Evolutionary conservation across 2,888 invertebrate species (phyloP).

Genomic region (Harmothoe impar): DNA sequence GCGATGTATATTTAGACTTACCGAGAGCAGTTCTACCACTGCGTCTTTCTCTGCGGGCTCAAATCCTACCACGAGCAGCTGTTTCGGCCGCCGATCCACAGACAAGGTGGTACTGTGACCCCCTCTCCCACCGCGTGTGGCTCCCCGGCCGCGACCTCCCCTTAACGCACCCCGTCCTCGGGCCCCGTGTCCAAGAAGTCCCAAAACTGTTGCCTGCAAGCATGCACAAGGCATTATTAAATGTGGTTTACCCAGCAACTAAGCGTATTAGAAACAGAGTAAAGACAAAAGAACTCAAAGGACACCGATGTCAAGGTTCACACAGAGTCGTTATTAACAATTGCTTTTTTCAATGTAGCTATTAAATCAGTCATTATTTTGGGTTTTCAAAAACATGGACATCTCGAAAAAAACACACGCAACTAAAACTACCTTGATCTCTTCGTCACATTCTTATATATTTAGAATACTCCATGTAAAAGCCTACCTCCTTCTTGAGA

Average conservation of each 20-base stretch:
- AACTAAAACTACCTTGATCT: too few species aligned
- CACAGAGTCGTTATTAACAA: too few species aligned
- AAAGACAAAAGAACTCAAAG: background rate
- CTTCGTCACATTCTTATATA: too few species aligned
- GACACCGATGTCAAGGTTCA: background rate
- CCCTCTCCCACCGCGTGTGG: constrained; percentile 74
- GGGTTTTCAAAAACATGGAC: too few species aligned
- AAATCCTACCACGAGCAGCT: constrained; percentile 93
- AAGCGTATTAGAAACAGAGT: too few species aligned
- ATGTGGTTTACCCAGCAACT: too few species aligned
- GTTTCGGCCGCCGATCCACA: constrained; percentile 92
- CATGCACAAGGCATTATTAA: background rate
- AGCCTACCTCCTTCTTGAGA: constrained; percentile 86
- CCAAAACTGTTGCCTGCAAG: constrained; percentile 82
- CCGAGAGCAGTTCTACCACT: constrained; percentile 92
- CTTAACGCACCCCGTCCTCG: constrained; percentile 73
- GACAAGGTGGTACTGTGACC: constrained; percentile 50
- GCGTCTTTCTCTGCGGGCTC: constrained; percentile 92
- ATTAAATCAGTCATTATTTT: too few species aligned
- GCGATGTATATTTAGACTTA: constrained; percentile 84
- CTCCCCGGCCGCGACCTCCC: constrained; percentile 73
- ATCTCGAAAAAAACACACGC: too few species aligned
- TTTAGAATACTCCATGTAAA: too few species aligned
- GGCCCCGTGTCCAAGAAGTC: constrained; percentile 76
- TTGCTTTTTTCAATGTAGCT: too few species aligned